A percentile compares a stretch with the other conserved stretches of the same genome.
phyloP scores from a whole-genome alignment of 1,140 invertebrate species.

The Whitmania pigra region DNA sequence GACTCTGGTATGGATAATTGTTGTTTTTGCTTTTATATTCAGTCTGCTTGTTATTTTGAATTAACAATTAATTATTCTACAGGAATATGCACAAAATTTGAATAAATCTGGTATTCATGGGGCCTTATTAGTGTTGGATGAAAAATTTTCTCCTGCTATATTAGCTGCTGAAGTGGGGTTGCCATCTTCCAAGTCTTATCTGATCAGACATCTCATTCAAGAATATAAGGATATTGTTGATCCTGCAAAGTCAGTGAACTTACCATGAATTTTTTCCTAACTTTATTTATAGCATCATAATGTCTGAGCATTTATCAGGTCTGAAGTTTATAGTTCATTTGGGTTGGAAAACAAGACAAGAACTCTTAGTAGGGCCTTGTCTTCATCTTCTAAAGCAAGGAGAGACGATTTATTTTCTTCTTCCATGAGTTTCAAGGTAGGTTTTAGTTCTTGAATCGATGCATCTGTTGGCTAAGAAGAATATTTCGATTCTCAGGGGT shows the following conservation, averaged over 20 bases:
- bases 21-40: too few species aligned
- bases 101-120: constrained; percentile 89
- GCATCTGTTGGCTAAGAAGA: background rate
- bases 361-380: too few species aligned
- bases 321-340: too few species aligned
- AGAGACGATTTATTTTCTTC: too few species aligned
- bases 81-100: constrained; percentile 82
- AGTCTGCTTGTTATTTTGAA: too few species aligned
- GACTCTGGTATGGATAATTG: too few species aligned
- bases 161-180: constrained; percentile 84
- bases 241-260: constrained; percentile 62
- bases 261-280: background rate
- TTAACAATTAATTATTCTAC: background rate
- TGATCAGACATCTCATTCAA: constrained; percentile 71
- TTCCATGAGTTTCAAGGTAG: too few species aligned
- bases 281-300: too few species aligned
- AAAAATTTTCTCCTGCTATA: constrained; percentile 77
- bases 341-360: too few species aligned
- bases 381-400: too few species aligned
- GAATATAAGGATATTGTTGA: constrained; percentile 77
- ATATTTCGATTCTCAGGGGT: constrained; percentile 50
- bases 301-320: too few species aligned
- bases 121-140: constrained; percentile 76
- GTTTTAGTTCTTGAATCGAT: too few species aligned
- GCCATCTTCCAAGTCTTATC: constrained; percentile 80